Evolutionary conservation across 2,113 vertebrate genomes (phyloP), one percentile per base, ranked within the genome.

Genomic region (Nibea coibor): DNA sequence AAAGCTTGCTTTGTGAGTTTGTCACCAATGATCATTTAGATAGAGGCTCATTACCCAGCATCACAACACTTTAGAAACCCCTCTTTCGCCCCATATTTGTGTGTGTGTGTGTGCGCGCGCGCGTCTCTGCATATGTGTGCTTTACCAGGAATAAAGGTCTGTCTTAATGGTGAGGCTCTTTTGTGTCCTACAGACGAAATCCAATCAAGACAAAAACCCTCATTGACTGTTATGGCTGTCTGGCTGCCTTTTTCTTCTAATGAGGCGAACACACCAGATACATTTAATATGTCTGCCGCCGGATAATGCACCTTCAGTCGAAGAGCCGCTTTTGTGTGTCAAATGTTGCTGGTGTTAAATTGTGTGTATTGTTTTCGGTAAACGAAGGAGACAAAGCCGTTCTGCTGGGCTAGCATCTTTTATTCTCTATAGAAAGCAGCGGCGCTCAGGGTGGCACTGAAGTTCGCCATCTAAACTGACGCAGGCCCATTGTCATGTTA

Each of bases 21-120:
- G 97, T 98, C 97, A 98, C 97, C 97, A 97, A 96, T 98, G 97
- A 99, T 99, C 97, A 98, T 98, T 98, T 97, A 97, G 97, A 98
- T 97, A 97, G 96, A 98, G 97, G 96, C 96, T 98, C 97, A 99
- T 99, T 99, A 98, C 97, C 95, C 97, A 97, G 97, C 97, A 98
- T 97, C 97, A 99, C 97, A 98, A 98, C 97, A 98, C 97, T 98
- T 97, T 97, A 96, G 96, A 97, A 97, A 96, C 88, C 88, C 96
- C 96, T 95, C 24, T 97, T 97, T 97, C 90, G 93, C 96, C 95
- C 96, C 95, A 81, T 90, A 88, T 88, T 86, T 84, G 84, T 87
- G 91, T 95, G 94, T 93, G 62, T 71, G 72, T 4, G 57, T 83
- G 94, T 93, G 62, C 66, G 72, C 2, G 57, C 80, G 56, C 93